A percentile compares a stretch with the other conserved stretches of the same genome.
phyloP scores from a whole-genome alignment of 2,888 invertebrate species.

The Terebella lapidaria region DNA sequence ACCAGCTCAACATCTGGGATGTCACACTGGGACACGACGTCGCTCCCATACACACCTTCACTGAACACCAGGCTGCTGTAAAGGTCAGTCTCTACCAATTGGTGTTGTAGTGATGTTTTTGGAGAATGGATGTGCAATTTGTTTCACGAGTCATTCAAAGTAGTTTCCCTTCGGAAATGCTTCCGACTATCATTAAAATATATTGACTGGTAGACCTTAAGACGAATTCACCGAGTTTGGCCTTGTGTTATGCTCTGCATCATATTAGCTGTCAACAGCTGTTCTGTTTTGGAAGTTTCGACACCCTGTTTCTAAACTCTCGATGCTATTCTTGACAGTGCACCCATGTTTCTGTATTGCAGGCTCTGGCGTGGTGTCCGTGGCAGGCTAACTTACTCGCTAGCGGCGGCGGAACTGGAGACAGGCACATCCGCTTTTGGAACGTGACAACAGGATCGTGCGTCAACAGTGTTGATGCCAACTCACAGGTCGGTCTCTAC shows the following conservation, averaged over 20 bases:
- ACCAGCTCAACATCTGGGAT: constrained; percentile 84
- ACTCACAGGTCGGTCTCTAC: constrained; percentile 78
- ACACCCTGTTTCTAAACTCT: too few species aligned
- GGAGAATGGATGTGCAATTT: too few species aligned
- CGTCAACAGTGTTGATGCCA: constrained; percentile 80
- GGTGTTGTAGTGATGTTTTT: not conserved
- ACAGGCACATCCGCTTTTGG: constrained; percentile 67
- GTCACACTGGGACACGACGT: constrained; percentile 12
- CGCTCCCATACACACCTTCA: constrained; percentile 59
- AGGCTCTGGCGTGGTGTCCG: constrained; percentile 96
- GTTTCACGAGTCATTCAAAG: too few species aligned
- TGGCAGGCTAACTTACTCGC: constrained; percentile 87
- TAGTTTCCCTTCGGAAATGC: too few species aligned
- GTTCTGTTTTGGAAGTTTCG: too few species aligned
- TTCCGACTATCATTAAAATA: too few species aligned
- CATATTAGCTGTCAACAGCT: too few species aligned
- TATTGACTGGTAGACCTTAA: too few species aligned
- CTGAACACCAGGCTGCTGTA: constrained; percentile 54
- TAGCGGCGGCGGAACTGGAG: constrained; percentile 93
- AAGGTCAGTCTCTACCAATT: constrained; percentile 42
- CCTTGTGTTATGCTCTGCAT: too few species aligned
- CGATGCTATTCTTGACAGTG: too few species aligned
- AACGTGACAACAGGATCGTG: constrained; percentile 68
- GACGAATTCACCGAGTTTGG: too few species aligned
- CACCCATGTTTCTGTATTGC: too few species aligned